Base-by-base conservation (phyloP, 1,140 invertebrate species). In the Drosophila kurseongensis region DNA sequence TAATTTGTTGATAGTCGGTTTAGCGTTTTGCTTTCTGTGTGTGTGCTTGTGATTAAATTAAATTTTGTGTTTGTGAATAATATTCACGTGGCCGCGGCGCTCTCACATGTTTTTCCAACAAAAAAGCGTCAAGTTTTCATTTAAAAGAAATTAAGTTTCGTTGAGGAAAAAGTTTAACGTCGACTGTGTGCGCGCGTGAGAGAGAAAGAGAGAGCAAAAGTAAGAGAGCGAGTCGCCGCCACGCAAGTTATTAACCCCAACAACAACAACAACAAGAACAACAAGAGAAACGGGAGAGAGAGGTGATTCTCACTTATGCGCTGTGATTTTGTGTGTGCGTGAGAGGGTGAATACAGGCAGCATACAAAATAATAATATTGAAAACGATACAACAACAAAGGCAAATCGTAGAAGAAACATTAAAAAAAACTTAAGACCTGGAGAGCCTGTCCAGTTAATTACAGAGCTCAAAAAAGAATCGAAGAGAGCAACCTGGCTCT, bases 191-290 rank as follows among this genome's bases (percentile, higher is more conserved):
- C n/a, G 29, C 27, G 78, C 56, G 60, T 35, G 54, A 47, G 65
- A 36, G 66, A 48, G 74, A 59, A 45, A 62, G 51, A 41, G 60
- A 71, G 68, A 61, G 61, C 75, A 61, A 44, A 68, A 73, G 80
- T 45, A 58, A 62, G 82, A 78, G 81, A 86, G 82, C 48, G 57
- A 83, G 75, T 72, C 78, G 78, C 81, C 82, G 83, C 78, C 83
- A 83, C 83, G 83, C 66, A 86, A 86, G 83, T 86, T 86, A 86
- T 86, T 86, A 83, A 86, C 83, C 83, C 83, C 83, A 79, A 86
- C 82, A 86, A 86, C 82, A 86, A 85, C 82, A 85, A 85, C 83
- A 75, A 85, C 82, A 85, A 85, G 79, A 75, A 79, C 76, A 67
- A 18, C 42, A 13, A 51, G 38, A 54, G 32, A 54, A 42, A 18